Evolutionary conservation across 2,888 invertebrate genomes (phyloP).

Genomic region (Frankliniella fusca): DNA sequence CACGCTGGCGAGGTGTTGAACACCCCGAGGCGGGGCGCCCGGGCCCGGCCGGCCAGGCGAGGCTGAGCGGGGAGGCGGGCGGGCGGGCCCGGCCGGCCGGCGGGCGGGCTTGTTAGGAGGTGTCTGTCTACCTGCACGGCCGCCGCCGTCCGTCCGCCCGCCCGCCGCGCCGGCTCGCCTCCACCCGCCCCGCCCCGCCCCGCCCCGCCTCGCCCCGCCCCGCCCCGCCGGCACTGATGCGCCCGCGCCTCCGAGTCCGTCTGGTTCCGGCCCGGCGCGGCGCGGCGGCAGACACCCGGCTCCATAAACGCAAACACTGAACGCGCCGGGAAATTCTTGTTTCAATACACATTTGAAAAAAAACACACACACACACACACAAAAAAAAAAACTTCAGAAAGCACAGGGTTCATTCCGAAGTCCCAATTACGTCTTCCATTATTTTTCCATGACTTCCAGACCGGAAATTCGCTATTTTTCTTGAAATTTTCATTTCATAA

Average conservation of each 20-base stretch:
- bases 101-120: not conserved
- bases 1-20: constrained; percentile 13
- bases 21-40: not conserved
- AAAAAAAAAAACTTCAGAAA: not conserved
- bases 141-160: not conserved
- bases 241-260: no score
- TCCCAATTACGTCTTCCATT: not conserved
- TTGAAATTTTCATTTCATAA: no score
- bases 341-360: not conserved
- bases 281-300: no score
- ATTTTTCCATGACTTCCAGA: no score
- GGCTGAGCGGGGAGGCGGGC: no score
- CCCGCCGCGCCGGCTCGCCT: not conserved
- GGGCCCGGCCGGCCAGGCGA: not conserved
- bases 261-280: not conserved
- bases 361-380: not conserved
- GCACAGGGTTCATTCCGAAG: not conserved
- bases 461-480: no score
- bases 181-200: not conserved
- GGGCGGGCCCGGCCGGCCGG: not conserved
- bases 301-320: not conserved
- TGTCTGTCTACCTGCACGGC: not conserved
- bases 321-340: no score
- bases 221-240: not conserved
- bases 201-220: not conserved